These are phyloP conservation scores for Salvelinus fontinalis DNA, from an alignment of 2,113 vertebrate species.

Conservation along the genomic window DNA sequence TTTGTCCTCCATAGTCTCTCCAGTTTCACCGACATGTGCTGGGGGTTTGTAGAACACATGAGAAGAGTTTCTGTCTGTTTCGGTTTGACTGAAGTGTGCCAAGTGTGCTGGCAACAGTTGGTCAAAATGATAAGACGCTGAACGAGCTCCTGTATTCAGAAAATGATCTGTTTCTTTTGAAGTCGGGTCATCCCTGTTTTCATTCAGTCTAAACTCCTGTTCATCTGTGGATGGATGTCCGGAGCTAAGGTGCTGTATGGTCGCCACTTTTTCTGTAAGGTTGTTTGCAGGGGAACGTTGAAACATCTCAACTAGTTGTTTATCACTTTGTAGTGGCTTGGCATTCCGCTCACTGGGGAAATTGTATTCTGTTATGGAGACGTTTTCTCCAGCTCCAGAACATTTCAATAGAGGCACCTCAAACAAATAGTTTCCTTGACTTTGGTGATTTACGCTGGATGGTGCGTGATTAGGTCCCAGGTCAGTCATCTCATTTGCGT, in stretches of 20 bases:
- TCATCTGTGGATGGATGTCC: conserved; percentile 34
- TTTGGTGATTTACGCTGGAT: conserved; percentile 49
- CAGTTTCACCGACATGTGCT: conserved; percentile 15
- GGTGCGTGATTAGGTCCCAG: conserved; percentile 44
- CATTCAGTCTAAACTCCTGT: conserved; percentile 44
- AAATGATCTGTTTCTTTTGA: conserved; percentile 31
- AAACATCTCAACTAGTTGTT: conserved; percentile 55
- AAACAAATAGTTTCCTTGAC: conserved; percentile 77
- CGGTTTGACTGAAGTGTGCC: conserved; percentile 38
- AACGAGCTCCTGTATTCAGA: conserved; percentile 31
- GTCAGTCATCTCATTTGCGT: conserved; percentile 72
- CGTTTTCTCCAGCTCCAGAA: conserved; percentile 40
- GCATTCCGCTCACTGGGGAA: conserved; percentile 38
- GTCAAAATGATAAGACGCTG: conserved; percentile 55
- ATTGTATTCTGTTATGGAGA: conserved; percentile 62
- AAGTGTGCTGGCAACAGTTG: conserved; percentile 35
- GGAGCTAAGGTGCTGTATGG: conserved; percentile 34
- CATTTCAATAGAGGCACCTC: conserved; percentile 58
- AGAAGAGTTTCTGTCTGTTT: conserved; percentile 15
- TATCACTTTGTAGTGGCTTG: conserved; percentile 22
- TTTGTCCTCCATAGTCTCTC: conserved; percentile 39
- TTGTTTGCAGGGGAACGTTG: conserved; percentile 52
- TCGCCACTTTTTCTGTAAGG: conserved; percentile 25
- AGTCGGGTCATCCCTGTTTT: conserved; percentile 36
- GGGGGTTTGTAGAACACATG: conserved; percentile 1